Conservation (phyloP, 2,797 vertebrate genomes). For the Microcaecilia unicolor region DNA sequence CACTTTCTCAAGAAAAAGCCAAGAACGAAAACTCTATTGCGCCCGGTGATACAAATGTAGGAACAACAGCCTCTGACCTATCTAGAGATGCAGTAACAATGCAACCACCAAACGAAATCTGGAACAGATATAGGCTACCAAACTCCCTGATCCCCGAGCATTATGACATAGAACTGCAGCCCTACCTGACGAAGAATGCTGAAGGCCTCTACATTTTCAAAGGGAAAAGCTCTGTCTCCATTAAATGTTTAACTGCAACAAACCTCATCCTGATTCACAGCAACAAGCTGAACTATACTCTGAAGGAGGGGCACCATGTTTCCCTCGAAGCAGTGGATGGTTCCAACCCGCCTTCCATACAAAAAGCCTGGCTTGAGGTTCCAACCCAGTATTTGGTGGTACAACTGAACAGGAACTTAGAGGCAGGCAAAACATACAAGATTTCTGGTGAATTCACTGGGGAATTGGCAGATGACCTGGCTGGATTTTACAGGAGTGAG, state of each 20-base stretch:
- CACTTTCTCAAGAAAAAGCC: conserved; percentile 69
- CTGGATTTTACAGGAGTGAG: conserved; percentile 85
- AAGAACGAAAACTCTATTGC: conserved; percentile 17
- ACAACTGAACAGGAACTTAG: conserved; percentile 34
- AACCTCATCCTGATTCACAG: conserved; percentile 60
- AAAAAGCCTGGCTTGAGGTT: conserved; percentile 40
- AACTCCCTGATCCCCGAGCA: conserved; percentile 42
- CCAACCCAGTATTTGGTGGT: conserved; percentile 75
- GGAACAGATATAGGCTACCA: conserved; percentile 75
- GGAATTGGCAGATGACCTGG: conserved; percentile 74
- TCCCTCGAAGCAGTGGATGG: neutral
- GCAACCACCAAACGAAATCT: conserved; percentile 29
- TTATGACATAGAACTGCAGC: conserved; percentile 68
- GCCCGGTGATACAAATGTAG: too few relatives aligned
- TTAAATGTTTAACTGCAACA: conserved; percentile 53
- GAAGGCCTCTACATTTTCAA: conserved; percentile 60
- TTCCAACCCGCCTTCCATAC: conserved; percentile 4
- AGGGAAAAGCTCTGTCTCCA: conserved; percentile 63
- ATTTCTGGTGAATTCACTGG: conserved; percentile 61
- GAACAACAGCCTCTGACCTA: rapidly evolving
- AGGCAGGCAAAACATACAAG: conserved; percentile 33
- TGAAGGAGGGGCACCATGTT: neutral
- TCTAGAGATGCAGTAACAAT: rapidly evolving
- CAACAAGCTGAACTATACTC: conserved; percentile 53
- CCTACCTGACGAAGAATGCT: conserved; percentile 28